These are phyloP conservation scores for Trichoplusia ni DNA, from an alignment of 1,140 invertebrate genomes.

Conservation along the genomic window DNA sequence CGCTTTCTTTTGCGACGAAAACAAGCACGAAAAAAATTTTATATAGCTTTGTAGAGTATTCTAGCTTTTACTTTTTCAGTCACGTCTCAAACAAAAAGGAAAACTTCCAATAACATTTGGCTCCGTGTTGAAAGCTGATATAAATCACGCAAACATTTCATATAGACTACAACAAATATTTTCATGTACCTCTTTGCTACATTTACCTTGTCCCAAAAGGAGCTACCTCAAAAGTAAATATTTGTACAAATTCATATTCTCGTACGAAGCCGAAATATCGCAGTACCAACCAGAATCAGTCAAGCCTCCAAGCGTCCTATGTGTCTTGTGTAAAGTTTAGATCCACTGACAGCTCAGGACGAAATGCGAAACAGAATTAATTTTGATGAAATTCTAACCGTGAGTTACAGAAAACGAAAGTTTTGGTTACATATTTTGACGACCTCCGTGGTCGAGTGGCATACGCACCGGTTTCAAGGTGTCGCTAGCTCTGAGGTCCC, in stretches of 20 bases:
- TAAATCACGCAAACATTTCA: constrained; percentile 19
- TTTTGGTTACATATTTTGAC: no score
- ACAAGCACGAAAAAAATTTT: no score
- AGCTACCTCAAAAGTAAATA: constrained; percentile 14
- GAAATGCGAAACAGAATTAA: no score
- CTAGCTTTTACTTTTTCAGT: not conserved
- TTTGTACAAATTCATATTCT: constrained; percentile 25
- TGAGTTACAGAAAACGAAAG: no score
- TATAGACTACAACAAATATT: constrained; percentile 11
- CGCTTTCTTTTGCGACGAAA: no score
- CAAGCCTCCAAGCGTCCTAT: constrained; percentile 29
- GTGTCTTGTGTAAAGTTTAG: constrained; percentile 13
- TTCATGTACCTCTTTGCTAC: constrained; percentile 2
- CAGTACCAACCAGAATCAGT: constrained; percentile 43
- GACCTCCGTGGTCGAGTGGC: no score
- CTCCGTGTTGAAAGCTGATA: not conserved
- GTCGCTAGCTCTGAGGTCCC: no score
- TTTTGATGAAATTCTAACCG: no score
- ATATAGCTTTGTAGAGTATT: no score
- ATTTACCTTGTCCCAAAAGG: constrained; percentile 7
- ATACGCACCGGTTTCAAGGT: no score
- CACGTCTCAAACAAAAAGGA: not conserved
- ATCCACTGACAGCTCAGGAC: not conserved
- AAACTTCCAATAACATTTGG: constrained; percentile 1
- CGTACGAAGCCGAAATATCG: not conserved